Percentiles rank a stretch among this genome's conserved stretches.
phyloP scores from a whole-genome alignment of 1,140 invertebrate species.

The Heliothis virescens region DNA sequence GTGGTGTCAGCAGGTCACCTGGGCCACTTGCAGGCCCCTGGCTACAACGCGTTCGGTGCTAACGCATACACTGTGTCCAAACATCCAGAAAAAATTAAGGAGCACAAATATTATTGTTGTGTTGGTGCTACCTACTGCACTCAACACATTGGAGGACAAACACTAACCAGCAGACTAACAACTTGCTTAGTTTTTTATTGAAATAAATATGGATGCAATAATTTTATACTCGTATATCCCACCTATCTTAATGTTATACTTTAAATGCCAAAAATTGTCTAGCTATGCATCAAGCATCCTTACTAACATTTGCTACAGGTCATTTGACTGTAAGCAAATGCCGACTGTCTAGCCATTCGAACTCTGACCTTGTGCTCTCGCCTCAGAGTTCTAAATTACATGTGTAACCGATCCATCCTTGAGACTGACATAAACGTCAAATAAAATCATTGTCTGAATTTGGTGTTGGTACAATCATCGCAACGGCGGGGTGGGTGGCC shows the following conservation, averaged over 20 bases:
- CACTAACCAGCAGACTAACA: too few relatives aligned
- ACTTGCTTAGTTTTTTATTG: too few relatives aligned
- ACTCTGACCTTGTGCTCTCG: constrained; percentile 34
- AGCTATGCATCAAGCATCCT: constrained; percentile 1
- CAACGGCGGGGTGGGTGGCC: constrained; percentile 55
- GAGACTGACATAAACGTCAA: constrained; percentile 46
- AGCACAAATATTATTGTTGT: background rate
- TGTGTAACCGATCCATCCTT: constrained; percentile 24
- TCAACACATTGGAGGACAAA: background rate
- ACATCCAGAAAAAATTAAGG: background rate
- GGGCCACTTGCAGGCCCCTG: constrained; percentile 20
- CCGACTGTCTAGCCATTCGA: constrained; percentile 13
- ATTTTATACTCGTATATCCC: too few relatives aligned
- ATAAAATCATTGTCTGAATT: constrained; percentile 49
- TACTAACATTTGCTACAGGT: constrained; percentile 26
- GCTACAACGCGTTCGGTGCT: constrained; percentile 21
- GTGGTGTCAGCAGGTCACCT: constrained; percentile 51
- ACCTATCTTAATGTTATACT: background rate
- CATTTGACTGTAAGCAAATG: too few relatives aligned
- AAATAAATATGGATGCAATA: too few relatives aligned
- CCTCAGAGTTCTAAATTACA: constrained; percentile 15
- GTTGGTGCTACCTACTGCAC: background rate
- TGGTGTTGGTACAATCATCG: constrained; percentile 49
- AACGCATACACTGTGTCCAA: constrained; percentile 13
- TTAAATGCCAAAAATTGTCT: constrained; percentile 21